Evolutionary conservation across 2,797 vertebrate species (phyloP).

Genomic region (Acipenser ruthenus): DNA sequence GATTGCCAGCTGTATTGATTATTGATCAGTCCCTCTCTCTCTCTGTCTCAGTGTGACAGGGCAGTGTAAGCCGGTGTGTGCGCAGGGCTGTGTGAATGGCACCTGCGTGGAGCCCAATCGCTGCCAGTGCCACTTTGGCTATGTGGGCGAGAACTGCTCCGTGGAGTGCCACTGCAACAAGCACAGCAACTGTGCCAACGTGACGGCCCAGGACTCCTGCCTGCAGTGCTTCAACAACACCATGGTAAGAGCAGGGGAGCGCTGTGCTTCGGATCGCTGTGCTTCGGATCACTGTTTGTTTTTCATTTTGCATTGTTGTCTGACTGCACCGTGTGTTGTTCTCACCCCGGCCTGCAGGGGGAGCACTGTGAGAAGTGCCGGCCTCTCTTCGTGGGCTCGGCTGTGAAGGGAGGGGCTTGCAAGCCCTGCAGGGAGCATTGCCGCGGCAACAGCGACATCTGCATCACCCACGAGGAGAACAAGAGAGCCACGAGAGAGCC

Average conservation of each 20-base stretch:
- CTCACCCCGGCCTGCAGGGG: conserved; percentile 49
- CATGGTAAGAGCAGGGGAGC: conserved; percentile 47
- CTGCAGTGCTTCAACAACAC: conserved; percentile 84
- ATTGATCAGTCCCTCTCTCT: neutral
- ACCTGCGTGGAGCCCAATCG: conserved; percentile 77
- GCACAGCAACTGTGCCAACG: conserved; percentile 80
- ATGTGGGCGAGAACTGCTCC: conserved; percentile 83
- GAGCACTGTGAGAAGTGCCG: conserved; percentile 84
- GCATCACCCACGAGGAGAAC: conserved; percentile 72
- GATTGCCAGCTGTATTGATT: neutral
- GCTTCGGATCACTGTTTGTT: no score
- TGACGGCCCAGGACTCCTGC: conserved; percentile 70
- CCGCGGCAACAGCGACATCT: conserved; percentile 75
- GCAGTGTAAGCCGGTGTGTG: conserved; percentile 83
- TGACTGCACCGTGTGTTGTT: neutral
- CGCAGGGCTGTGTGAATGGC: conserved; percentile 83
- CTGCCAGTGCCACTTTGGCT: conserved; percentile 84
- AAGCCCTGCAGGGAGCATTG: conserved; percentile 80
- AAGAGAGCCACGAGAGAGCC: conserved; percentile 64
- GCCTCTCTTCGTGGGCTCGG: conserved; percentile 81
- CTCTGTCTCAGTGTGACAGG: no score
- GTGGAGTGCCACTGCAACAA: conserved; percentile 86
- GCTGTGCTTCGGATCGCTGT: no score
- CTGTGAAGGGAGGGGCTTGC: conserved; percentile 73
- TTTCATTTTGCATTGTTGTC: no score